A percentile compares a stretch with the other conserved stretches of the same genome.
These are phyloP conservation scores for Apogon hyalosoma DNA, from an alignment of 2,797 vertebrate genomes.

Conservation along the genomic window DNA sequence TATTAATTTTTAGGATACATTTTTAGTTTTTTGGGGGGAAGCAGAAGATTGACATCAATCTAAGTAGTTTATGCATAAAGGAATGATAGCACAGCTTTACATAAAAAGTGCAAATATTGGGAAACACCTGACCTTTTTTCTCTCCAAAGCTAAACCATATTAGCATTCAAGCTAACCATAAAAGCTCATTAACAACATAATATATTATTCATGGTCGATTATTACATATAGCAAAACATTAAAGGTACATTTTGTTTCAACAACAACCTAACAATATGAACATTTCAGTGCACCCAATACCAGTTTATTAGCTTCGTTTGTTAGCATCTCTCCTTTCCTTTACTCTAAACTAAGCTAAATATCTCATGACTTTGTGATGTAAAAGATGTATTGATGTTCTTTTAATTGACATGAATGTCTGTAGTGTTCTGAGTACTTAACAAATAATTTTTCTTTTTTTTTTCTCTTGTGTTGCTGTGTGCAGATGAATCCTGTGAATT, in stretches of 20 bases:
- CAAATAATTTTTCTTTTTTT: no score
- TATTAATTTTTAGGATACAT: not conserved
- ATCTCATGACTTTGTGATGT: no score
- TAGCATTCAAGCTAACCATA: not conserved
- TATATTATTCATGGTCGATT: not conserved
- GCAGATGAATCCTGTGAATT: no score
- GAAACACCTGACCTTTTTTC: not conserved
- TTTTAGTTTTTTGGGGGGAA: not conserved
- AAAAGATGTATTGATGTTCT: no score
- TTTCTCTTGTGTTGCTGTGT: no score
- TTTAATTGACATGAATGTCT: no score
- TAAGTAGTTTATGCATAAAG: not conserved
- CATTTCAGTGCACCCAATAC: no score
- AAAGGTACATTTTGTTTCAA: conserved; percentile 4
- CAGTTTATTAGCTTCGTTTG: no score
- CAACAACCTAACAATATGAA: no score
- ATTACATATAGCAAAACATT: conserved; percentile 2
- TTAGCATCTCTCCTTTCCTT: no score
- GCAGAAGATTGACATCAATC: not conserved
- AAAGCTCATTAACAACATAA: not conserved
- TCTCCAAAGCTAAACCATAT: not conserved
- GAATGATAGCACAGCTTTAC: not conserved
- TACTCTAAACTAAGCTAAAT: no score
- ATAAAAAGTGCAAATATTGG: not conserved
- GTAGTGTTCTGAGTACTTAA: no score